Conservation (phyloP, 1,140 invertebrate species). For the Diprion similis region DNA sequence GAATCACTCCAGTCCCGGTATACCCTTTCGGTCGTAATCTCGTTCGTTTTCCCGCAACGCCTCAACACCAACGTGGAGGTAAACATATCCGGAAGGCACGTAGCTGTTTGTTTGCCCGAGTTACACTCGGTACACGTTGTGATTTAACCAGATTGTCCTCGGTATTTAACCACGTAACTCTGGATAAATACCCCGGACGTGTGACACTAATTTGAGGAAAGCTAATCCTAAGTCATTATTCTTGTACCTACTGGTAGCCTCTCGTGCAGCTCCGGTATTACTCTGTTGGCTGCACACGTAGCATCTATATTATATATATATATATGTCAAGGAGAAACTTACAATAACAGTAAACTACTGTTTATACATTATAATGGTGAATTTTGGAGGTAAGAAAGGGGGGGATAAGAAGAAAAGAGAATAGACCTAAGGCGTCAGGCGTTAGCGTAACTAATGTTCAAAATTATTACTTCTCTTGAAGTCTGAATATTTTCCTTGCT, state of each 20-base stretch:
- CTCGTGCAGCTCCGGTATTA: too few relatives aligned
- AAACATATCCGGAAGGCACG: too few relatives aligned
- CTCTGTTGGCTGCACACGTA: too few relatives aligned
- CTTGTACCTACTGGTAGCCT: too few relatives aligned
- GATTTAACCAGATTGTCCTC: background rate
- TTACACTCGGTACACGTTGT: too few relatives aligned
- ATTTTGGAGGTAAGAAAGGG: background rate
- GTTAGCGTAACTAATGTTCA: background rate
- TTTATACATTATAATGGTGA: background rate
- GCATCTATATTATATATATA: background rate
- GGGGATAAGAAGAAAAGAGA: background rate
- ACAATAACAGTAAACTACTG: background rate
- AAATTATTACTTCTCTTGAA: background rate
- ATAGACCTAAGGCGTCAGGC: background rate
- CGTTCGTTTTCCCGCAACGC: too few relatives aligned
- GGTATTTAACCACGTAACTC: background rate
- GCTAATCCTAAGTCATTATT: background rate
- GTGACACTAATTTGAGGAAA: conserved; percentile 3
- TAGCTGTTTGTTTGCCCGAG: too few relatives aligned
- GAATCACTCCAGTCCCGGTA: too few relatives aligned
- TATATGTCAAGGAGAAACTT: background rate
- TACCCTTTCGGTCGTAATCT: too few relatives aligned
- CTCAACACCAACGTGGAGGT: too few relatives aligned
- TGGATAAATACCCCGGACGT: background rate
- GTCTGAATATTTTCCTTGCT: background rate